Conservation (phyloP, 2,888 invertebrate species). For the Meiosimyza decipiens region DNA sequence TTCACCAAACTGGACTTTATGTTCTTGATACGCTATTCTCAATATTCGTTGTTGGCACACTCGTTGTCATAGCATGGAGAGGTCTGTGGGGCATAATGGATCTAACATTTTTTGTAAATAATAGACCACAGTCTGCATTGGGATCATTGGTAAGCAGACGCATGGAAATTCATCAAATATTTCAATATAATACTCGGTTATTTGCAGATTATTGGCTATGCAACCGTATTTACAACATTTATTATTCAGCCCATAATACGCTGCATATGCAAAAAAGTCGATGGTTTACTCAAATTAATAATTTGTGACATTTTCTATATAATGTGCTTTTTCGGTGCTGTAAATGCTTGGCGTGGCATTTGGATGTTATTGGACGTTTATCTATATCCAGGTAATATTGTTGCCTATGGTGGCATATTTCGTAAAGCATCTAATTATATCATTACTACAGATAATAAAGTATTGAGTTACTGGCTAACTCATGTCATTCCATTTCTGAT, state of each 20-base stretch:
- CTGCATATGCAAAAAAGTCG: conserved; percentile 75
- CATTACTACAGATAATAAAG: conserved; percentile 72
- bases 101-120: conserved; percentile 80
- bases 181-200: neutral
- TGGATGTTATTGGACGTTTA: conserved; percentile 85
- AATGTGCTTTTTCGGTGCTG: conserved; percentile 81
- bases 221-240: conserved; percentile 78
- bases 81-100: conserved; percentile 87
- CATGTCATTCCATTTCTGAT: conserved; percentile 79
- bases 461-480: conserved; percentile 84
- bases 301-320: conserved; percentile 82
- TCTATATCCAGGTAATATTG: conserved; percentile 75
- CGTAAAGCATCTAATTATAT: neutral
- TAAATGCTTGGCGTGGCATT: conserved; percentile 89
- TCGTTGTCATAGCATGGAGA: conserved; percentile 90
- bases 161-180: neutral
- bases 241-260: conserved; percentile 79
- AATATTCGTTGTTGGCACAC: conserved; percentile 82
- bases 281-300: conserved; percentile 75
- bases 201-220: conserved; percentile 74
- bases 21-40: conserved; percentile 88
- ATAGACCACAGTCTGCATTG: conserved; percentile 76
- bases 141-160: conserved; percentile 79
- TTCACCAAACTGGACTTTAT: conserved; percentile 77
- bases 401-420: neutral